Base-by-base conservation (phyloP, 92 coral and sea anemone species). In the Actinostola sp. region DNA sequence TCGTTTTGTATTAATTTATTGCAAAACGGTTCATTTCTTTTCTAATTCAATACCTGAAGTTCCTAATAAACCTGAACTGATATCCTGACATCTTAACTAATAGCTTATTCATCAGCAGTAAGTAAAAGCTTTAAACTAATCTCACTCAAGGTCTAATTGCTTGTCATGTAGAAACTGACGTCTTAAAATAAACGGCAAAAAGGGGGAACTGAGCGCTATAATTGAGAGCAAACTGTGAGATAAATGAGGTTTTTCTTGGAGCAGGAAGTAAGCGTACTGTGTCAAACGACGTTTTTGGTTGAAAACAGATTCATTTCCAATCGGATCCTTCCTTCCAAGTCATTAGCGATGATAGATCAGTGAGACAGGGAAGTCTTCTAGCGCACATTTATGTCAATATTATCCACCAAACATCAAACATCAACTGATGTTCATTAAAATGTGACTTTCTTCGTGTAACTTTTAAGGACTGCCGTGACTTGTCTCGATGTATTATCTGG, bases 211-310 rank as follows among this genome's bases (percentile, higher is more conserved):
- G 1, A 27, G 21, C 36, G 1, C 1, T 30, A 28, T 57, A 57
- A 57, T 57, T 57, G 20, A 19, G 3, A 27, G 20, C n/a, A 57
- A 57, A 57, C 28, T 57, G 9, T 21, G 28, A 3, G 63, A 57
- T 57, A 57, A 57, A 57, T 57, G 63, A 26, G 39, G 13, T 29
- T 57, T 13, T 29, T 30, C 14, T 6, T 1, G 0, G 27, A 12
- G 14, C 63, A 57, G 63, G 63, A 57, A 57, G 36, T 1, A 27
- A 30, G 29, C 63, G 39, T 57, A 57, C 63, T 57, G 63, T 27
- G 36, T 1, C 32, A 6, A 25, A 53, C 26, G 26, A 25, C 3
- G 59, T 53, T 53, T 53, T 53, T 16, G 20, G 59, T n/a, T 7
- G 53, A 53, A 53, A 53, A 53, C 27, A 20, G 5, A 11, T 53